Conservation (phyloP, 2,888 invertebrate genomes). For the Dioctria rufipes region DNA sequence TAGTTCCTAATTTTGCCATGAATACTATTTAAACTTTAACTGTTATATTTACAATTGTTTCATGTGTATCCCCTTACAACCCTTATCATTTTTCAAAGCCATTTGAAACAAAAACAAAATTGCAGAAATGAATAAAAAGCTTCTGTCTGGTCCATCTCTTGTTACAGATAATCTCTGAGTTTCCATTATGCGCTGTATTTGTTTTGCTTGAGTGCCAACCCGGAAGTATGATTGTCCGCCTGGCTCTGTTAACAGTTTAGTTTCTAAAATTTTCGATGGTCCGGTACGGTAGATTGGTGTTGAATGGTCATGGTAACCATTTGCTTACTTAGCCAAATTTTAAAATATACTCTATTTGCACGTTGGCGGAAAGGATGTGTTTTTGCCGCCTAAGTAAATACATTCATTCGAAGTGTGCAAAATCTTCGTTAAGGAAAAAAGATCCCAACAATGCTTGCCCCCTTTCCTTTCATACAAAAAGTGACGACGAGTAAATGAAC, state of each 20-base stretch:
- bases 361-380: neutral
- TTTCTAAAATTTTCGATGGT: slow-evolving; percentile 31
- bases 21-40: no score
- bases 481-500: slow-evolving; percentile 18
- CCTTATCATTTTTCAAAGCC: neutral
- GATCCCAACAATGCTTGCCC: neutral
- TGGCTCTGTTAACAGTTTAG: slow-evolving; percentile 7
- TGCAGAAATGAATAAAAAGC: slow-evolving; percentile 38
- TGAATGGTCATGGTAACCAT: neutral
- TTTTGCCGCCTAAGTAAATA: slow-evolving; percentile 42
- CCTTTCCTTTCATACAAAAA: neutral
- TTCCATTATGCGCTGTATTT: slow-evolving; percentile 48
- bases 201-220: slow-evolving; percentile 39
- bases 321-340: slow-evolving; percentile 37
- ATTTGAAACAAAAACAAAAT: neutral
- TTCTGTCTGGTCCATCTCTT: slow-evolving; percentile 34
- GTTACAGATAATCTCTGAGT: slow-evolving; percentile 38
- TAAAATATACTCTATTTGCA: slow-evolving; percentile 29
- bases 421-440: no score
- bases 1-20: no score
- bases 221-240: neutral
- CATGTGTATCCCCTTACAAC: no score
- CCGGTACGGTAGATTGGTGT: no score
- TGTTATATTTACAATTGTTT: no score
- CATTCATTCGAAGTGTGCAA: neutral